phyloP scores from a whole-genome alignment of 2,888 invertebrate species.

The Pterobdella sp. region DNA sequence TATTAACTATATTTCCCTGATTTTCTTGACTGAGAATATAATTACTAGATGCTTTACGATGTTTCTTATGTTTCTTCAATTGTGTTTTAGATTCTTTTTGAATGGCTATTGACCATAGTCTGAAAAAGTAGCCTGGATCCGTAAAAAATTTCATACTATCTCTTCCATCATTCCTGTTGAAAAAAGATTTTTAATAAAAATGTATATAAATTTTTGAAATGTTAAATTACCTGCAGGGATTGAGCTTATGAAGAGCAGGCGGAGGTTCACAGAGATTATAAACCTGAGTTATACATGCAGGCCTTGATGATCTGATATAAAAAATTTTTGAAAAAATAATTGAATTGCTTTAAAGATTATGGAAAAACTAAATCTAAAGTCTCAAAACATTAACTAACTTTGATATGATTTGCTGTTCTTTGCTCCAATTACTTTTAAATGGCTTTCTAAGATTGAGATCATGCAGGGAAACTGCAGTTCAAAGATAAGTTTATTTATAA shows the following conservation, averaged over 20 bases:
- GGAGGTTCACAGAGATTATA: conserved; percentile 87
- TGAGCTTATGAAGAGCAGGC: conserved; percentile 88
- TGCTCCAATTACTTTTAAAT: conserved; percentile 82
- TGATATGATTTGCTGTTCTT: conserved; percentile 80
- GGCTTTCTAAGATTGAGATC: conserved; percentile 94
- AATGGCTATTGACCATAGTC: conserved; percentile 95
- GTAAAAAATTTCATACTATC: conserved; percentile 97
- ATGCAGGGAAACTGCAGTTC: conserved; percentile 68
- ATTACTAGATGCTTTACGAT: neutral
- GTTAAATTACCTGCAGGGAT: conserved; percentile 67
- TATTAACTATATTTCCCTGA: too few species aligned
- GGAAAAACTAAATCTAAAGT: neutral
- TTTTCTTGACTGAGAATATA: too few species aligned
- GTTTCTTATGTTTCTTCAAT: conserved; percentile 29
- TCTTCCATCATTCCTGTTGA: conserved; percentile 65
- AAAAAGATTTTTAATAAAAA: neutral
- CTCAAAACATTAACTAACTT: neutral
- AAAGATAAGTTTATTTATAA: neutral
- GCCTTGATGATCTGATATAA: conserved; percentile 71
- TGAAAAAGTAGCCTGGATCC: conserved; percentile 98
- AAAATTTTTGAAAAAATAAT: neutral
- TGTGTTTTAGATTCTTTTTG: conserved; percentile 72
- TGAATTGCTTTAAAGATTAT: neutral
- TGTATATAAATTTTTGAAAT: too few species aligned
- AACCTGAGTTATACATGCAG: conserved; percentile 84